Evolutionary conservation across 2,113 vertebrate species (phyloP).

Genomic region (Gavia stellata): DNA sequence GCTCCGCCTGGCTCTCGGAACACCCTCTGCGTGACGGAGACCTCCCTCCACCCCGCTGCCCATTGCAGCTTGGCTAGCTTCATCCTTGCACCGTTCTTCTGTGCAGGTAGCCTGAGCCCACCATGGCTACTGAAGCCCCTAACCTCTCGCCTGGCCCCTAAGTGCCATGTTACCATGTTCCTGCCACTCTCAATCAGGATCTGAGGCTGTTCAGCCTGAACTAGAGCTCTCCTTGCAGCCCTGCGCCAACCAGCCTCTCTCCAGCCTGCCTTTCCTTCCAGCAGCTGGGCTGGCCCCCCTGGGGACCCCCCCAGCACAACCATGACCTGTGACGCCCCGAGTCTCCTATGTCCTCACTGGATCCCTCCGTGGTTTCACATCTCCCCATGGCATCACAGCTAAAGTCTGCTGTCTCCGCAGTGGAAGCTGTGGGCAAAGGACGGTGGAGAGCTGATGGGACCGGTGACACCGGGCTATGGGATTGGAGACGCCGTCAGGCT

Average conservation of each 20-base stretch:
- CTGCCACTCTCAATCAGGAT: not conserved
- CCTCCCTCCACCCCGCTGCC: not conserved
- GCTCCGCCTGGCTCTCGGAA: not conserved
- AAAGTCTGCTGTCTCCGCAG: too few species aligned
- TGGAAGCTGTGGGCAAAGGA: not conserved
- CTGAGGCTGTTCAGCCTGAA: not conserved
- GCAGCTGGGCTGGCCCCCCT: not conserved
- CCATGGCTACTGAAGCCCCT: not conserved
- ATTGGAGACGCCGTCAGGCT: too few species aligned
- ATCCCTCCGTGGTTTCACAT: not conserved
- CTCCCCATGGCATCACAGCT: not conserved
- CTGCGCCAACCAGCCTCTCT: not conserved
- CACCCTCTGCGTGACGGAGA: not conserved
- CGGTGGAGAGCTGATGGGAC: not conserved
- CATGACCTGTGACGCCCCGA: not conserved
- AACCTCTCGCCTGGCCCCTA: not conserved
- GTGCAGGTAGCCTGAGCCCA: not conserved
- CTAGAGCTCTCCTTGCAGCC: not conserved
- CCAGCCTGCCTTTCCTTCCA: not conserved
- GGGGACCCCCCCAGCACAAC: not conserved
- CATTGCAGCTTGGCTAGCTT: too few species aligned
- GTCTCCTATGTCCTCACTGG: too few species aligned
- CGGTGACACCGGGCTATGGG: not conserved
- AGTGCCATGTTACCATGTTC: not conserved
- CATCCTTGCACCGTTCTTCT: not conserved